Conservation (phyloP, 2,888 invertebrate genomes). For the Synanthedon formicaeformis region DNA sequence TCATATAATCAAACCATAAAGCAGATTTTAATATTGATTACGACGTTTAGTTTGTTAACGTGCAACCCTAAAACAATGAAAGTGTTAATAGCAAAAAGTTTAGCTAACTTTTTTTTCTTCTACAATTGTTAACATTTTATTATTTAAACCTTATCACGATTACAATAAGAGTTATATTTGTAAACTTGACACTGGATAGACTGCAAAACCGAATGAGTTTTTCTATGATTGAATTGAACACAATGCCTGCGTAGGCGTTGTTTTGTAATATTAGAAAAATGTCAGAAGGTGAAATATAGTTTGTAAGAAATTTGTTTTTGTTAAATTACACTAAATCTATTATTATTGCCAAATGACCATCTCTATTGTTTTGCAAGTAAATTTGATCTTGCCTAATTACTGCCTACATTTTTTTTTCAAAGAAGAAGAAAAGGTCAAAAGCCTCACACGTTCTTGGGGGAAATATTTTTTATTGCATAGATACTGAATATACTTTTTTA, state of each 20-base stretch:
- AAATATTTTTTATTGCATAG: no score
- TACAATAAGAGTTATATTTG: not conserved
- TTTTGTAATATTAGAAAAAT: slow-evolving; percentile 44
- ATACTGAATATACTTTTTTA: no score
- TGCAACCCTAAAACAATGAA: slow-evolving; percentile 4
- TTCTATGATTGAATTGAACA: slow-evolving; percentile 23
- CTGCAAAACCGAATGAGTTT: not conserved
- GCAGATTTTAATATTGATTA: not conserved
- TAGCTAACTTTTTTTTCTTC: not conserved
- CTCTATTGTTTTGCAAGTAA: not conserved
- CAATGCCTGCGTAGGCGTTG: slow-evolving; percentile 44
- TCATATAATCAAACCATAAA: no score
- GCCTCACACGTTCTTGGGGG: no score
- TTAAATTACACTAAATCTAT: not conserved
- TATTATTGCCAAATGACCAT: not conserved
- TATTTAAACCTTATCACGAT: not conserved
- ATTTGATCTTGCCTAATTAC: not conserved
- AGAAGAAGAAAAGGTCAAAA: no score
- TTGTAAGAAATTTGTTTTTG: slow-evolving; percentile 11
- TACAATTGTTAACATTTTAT: not conserved
- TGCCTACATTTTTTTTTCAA: no score
- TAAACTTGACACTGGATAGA: not conserved
- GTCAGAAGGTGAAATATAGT: slow-evolving; percentile 25
- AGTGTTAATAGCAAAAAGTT: slow-evolving; percentile 4
- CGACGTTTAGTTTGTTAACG: not conserved